A percentile compares a stretch with the other conserved stretches of the same genome.
Conservation (phyloP, 2,888 invertebrate species). For the Eurois occulta region DNA sequence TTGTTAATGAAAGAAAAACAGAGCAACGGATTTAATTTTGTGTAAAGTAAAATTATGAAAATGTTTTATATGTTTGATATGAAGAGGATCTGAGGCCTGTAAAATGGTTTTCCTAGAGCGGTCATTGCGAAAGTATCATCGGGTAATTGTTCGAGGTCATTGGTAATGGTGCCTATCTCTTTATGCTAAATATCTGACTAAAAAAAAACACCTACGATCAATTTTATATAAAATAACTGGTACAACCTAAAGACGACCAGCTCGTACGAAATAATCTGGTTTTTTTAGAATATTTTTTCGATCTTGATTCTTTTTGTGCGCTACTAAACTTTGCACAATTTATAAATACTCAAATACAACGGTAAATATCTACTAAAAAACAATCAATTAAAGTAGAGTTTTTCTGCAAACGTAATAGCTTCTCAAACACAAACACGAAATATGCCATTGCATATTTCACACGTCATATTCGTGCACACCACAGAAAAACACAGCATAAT, state of each 20-base stretch:
- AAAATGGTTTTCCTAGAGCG: background rate
- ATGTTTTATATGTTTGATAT: slow-evolving; percentile 6
- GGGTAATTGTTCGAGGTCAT: background rate
- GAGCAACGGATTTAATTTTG: background rate
- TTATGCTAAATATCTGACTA: background rate
- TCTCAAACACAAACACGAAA: slow-evolving; percentile 14
- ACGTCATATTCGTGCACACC: background rate
- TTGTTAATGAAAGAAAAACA: slow-evolving; percentile 56
- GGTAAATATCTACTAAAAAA: background rate
- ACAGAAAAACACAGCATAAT: slow-evolving; percentile 17
- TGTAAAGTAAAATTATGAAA: slow-evolving; percentile 21
- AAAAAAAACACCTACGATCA: background rate
- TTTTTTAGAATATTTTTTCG: background rate
- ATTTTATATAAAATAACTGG: background rate
- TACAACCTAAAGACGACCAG: background rate
- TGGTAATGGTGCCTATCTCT: background rate
- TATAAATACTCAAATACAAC: background rate
- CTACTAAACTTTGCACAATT: background rate
- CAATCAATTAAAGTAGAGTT: background rate
- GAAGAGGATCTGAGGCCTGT: background rate
- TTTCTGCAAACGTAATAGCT: background rate
- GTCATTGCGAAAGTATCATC: background rate
- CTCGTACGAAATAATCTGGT: background rate
- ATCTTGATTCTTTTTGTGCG: background rate
- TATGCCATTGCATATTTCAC: slow-evolving; percentile 29